A percentile compares a stretch with the other conserved stretches of the same genome.
These are phyloP conservation scores for Augiades crinisus DNA, from an alignment of 2,888 invertebrate species.

Conservation along the genomic window DNA sequence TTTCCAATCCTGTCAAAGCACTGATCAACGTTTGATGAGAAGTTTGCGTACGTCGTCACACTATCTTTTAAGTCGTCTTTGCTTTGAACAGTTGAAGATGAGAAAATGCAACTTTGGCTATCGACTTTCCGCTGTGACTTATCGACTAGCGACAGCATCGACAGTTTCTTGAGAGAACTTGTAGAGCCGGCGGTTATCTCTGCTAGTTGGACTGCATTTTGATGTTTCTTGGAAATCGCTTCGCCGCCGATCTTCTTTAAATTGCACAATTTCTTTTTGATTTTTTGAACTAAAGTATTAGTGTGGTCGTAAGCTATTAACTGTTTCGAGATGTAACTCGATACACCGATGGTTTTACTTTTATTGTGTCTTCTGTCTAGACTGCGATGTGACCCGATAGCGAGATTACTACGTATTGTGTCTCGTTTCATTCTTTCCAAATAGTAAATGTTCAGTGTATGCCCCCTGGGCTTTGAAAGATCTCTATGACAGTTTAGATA, in stretches of 20 bases:
- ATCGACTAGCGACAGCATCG: constrained; percentile 71
- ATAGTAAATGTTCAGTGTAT: constrained; percentile 71
- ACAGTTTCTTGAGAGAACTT: constrained; percentile 70
- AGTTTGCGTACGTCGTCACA: constrained; percentile 64
- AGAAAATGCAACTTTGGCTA: constrained; percentile 71
- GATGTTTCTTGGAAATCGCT: constrained; percentile 70
- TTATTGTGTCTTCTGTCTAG: constrained; percentile 73
- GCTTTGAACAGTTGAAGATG: constrained; percentile 58
- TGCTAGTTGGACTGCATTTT: constrained; percentile 71
- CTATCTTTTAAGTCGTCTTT: constrained; percentile 66
- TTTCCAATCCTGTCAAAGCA: constrained; percentile 71
- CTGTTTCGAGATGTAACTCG: constrained; percentile 75
- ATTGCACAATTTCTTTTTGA: constrained; percentile 75
- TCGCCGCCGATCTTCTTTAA: constrained; percentile 76
- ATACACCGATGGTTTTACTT: constrained; percentile 71
- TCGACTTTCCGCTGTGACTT: constrained; percentile 68
- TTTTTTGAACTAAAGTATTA: constrained; percentile 73
- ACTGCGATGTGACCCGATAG: constrained; percentile 67
- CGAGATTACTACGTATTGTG: constrained; percentile 56
- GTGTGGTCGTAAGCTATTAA: constrained; percentile 74
- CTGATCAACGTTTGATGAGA: constrained; percentile 75
- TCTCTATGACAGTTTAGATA: constrained; percentile 65
- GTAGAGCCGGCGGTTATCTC: constrained; percentile 73
- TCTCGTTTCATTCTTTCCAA: constrained; percentile 70
- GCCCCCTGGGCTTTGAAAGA: constrained; percentile 57